These are phyloP conservation scores for Dinoponera quadriceps DNA, from an alignment of 1,140 invertebrate genomes.

Conservation along the genomic window DNA sequence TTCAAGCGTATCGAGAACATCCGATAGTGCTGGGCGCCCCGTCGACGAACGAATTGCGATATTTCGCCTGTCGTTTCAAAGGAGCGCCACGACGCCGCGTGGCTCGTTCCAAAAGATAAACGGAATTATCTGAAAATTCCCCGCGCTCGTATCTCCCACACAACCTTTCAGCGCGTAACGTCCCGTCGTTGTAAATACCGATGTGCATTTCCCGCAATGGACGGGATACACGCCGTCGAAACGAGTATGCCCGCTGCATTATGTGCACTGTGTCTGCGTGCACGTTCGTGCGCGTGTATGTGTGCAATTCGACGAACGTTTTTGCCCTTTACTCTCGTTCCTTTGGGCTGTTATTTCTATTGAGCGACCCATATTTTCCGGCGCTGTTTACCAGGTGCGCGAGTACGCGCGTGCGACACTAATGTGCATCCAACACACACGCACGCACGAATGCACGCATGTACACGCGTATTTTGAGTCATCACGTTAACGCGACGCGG, in stretches of 20 bases:
- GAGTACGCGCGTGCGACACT: background rate
- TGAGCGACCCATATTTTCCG: slow-evolving; percentile 29
- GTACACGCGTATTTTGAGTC: slow-evolving; percentile 7
- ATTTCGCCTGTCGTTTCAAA: slow-evolving; percentile 22
- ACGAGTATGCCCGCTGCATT: background rate
- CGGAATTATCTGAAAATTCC: slow-evolving; percentile 49
- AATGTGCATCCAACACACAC: no score
- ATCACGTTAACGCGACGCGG: slow-evolving; percentile 5
- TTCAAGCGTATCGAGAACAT: background rate
- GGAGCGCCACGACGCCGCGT: background rate
- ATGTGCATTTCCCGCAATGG: slow-evolving; percentile 19
- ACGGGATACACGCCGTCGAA: background rate
- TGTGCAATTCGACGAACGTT: slow-evolving; percentile 13
- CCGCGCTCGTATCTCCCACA: background rate
- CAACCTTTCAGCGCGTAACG: slow-evolving; percentile 3
- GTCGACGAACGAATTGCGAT: background rate
- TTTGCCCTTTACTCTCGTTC: slow-evolving; percentile 38
- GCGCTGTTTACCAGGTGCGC: background rate
- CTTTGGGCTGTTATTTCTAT: slow-evolving; percentile 24
- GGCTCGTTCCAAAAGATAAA: slow-evolving; percentile 35
- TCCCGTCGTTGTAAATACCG: slow-evolving; percentile 21
- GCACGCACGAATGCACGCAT: background rate
- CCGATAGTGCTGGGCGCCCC: background rate
- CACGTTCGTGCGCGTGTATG: no score
- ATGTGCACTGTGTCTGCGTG: no score